phyloP scores from a whole-genome alignment of 2,113 vertebrate species.

The Toxostoma redivivum region DNA sequence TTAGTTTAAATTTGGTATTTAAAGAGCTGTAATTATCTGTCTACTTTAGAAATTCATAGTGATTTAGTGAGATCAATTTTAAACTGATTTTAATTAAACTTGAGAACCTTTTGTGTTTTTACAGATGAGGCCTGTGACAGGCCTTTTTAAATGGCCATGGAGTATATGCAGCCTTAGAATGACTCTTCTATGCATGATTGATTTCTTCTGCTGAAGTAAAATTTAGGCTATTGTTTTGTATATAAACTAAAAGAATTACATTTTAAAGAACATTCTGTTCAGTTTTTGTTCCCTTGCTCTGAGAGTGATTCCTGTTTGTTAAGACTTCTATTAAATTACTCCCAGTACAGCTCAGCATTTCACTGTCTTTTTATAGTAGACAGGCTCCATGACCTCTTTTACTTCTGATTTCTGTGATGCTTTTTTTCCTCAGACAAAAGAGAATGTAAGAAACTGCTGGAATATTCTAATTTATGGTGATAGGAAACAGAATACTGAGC shows the following conservation, averaged over 20 bases:
- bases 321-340: background rate
- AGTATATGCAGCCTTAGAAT: background rate
- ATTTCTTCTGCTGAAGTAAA: background rate
- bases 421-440: slow-evolving; percentile 8
- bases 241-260: background rate
- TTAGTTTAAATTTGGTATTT: background rate
- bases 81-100: slow-evolving; percentile 27
- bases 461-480: slow-evolving; percentile 34
- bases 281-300: background rate
- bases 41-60: background rate
- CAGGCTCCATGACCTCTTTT: background rate
- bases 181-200: background rate
- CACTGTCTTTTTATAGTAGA: background rate
- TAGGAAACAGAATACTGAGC: background rate
- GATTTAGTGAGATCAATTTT: slow-evolving; percentile 7
- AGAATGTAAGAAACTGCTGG: background rate
- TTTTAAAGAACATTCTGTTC: background rate
- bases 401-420: background rate
- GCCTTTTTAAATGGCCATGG: background rate
- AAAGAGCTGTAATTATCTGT: background rate
- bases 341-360: background rate
- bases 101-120: background rate
- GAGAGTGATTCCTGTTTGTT: background rate
- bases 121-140: background rate
- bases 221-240: background rate